Evolutionary conservation across 2,797 vertebrate genomes (phyloP).

Genomic region (Intellagama lesueurii): DNA sequence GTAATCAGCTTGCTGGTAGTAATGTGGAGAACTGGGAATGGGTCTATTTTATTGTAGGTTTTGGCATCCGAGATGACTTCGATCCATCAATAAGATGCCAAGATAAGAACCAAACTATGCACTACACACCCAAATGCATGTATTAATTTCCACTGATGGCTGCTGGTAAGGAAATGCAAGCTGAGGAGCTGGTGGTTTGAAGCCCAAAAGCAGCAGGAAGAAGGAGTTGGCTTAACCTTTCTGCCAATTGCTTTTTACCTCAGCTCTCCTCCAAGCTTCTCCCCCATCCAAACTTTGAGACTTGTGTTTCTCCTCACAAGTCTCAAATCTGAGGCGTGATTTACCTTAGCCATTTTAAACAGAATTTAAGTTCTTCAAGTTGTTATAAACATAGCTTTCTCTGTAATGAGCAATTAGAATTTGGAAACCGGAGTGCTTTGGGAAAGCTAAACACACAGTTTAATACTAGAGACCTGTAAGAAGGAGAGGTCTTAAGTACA

Average conservation of each 20-base stretch:
- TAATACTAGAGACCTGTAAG: conserved; percentile 51
- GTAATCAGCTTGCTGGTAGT: conserved; percentile 65
- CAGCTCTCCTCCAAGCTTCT: background rate
- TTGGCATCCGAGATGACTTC: conserved; percentile 16
- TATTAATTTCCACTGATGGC: background rate
- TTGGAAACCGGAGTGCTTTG: conserved; percentile 56
- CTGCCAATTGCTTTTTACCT: background rate
- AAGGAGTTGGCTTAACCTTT: background rate
- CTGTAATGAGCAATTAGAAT: conserved; percentile 56
- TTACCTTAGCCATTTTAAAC: conserved; percentile 58
- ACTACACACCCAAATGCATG: background rate
- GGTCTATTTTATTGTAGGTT: conserved; percentile 54
- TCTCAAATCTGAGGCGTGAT: conserved; percentile 4
- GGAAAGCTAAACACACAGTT: conserved; percentile 51
- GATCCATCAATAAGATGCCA: conserved; percentile 30
- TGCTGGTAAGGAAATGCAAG: background rate
- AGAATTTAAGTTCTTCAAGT: conserved; percentile 35
- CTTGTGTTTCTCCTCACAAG: background rate
- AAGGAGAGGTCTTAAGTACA: conserved; percentile 62
- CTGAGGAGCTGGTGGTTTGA: background rate
- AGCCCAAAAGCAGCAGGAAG: background rate
- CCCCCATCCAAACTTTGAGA: background rate
- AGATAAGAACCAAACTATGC: background rate
- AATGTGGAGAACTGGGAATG: conserved; percentile 47
- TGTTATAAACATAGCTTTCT: conserved; percentile 48